A percentile compares a stretch with the other conserved stretches of the same genome.
phyloP scores from a whole-genome alignment of 2,113 vertebrate genomes.

The Phodopus roborovskii region DNA sequence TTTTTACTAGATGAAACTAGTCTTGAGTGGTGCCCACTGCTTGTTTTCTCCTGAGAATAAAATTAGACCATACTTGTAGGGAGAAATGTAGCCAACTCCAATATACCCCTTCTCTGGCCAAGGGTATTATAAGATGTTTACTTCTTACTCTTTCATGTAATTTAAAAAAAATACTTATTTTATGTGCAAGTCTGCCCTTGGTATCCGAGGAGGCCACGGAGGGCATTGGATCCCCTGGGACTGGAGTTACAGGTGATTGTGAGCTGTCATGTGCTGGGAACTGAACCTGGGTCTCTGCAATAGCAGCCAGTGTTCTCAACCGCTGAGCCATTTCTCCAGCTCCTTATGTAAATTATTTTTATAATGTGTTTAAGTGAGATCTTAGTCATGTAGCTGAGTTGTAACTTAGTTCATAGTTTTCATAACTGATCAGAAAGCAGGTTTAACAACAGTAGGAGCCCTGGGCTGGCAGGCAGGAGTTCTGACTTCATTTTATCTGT shows the following conservation, averaged over 20 bases:
- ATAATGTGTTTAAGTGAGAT: not conserved
- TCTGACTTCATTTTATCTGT: not conserved
- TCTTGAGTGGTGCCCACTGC: not conserved
- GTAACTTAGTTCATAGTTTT: not conserved
- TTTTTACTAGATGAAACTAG: conserved; percentile 22
- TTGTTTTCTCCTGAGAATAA: conserved; percentile 1
- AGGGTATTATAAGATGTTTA: not conserved
- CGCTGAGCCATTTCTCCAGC: not conserved
- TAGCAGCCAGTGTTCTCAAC: not conserved
- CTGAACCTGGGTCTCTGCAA: not conserved
- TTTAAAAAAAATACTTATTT: not conserved
- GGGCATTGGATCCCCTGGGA: not conserved
- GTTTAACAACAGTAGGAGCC: not conserved
- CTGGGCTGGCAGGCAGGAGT: not conserved
- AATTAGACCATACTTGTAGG: not conserved
- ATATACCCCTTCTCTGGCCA: not conserved
- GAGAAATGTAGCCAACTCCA: not conserved
- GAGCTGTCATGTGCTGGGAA: not conserved
- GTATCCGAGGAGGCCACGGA: not conserved
- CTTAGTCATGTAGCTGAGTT: not conserved
- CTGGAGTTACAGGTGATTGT: not conserved
- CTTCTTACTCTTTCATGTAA: conserved; percentile 29
- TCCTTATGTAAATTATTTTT: not conserved
- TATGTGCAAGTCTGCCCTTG: not conserved
- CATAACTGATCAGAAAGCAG: not conserved